Evolutionary conservation across 2,113 vertebrate species (phyloP).

Genomic region (Nicator chloris): DNA sequence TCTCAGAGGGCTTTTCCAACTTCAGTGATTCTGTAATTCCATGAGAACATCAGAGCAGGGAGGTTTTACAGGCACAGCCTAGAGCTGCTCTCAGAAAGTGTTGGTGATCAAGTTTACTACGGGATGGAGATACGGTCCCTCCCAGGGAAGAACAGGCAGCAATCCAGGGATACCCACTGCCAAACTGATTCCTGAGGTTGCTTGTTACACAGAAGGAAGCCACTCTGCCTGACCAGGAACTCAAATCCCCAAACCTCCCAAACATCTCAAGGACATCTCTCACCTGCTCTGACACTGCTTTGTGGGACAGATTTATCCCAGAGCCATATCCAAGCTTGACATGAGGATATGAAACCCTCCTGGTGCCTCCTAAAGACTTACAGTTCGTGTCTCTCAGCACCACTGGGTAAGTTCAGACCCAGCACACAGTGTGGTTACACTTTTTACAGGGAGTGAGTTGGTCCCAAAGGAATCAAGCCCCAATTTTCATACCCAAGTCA

Average conservation of each 20-base stretch:
- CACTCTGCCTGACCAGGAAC: background rate
- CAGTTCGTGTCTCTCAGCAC: rapidly evolving
- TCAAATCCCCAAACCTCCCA: background rate
- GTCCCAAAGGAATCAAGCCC: background rate
- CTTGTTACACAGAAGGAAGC: background rate
- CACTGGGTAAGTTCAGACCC: background rate
- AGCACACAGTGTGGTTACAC: rapidly evolving
- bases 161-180: background rate
- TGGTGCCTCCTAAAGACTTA: background rate
- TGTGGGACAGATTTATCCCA: background rate
- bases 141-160: background rate
- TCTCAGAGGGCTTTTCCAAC: background rate
- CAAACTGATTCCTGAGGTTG: background rate
- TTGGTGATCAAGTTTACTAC: rapidly evolving
- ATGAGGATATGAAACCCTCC: background rate
- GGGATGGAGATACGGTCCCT: background rate
- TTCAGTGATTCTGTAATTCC: background rate
- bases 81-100: background rate
- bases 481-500: background rate
- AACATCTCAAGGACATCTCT: background rate
- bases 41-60: background rate
- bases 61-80: background rate
- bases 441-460: background rate
- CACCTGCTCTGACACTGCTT: background rate
- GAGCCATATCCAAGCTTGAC: rapidly evolving